Percentiles rank a stretch among this genome's conserved stretches.
Evolutionary conservation across 92 coral and sea anemone genomes (phyloP).

Genomic region (Epizoanthus rinbou): DNA sequence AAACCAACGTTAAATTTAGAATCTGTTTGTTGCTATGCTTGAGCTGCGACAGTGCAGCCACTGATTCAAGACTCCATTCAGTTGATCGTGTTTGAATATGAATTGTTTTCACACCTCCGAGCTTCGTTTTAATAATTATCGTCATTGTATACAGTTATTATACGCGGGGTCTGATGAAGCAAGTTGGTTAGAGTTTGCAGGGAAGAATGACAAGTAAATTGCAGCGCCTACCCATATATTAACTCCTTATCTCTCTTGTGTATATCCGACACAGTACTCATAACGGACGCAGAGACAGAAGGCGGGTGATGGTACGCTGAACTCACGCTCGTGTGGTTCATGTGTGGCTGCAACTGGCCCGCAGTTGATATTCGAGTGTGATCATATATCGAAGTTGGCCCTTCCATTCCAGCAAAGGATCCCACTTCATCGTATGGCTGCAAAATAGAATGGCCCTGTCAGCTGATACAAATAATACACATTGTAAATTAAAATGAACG

Average conservation of each 20-base stretch:
- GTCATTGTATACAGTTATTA: conserved; percentile 44
- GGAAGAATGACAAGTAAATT: conserved; percentile 85
- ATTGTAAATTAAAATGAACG: conserved; percentile 50
- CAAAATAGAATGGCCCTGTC: conserved; percentile 69
- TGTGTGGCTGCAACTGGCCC: conserved; percentile 86
- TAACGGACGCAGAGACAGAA: conserved; percentile 85
- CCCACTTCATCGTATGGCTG: conserved; percentile 98
- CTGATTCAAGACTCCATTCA: conserved; percentile 37
- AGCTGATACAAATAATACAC: conserved; percentile 57
- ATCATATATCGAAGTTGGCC: conserved; percentile 93
- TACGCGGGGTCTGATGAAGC: conserved; percentile 54
- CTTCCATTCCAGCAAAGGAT: conserved; percentile 92
- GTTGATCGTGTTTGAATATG: conserved; percentile 46
- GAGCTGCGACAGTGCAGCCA: conserved; percentile 34
- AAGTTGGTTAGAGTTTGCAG: conserved; percentile 56
- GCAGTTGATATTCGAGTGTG: conserved; percentile 58
- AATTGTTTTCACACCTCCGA: conserved; percentile 48
- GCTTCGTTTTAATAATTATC: conserved; percentile 50
- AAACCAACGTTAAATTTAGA: neutral
- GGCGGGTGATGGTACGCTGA: conserved; percentile 96
- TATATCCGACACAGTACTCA: conserved; percentile 98
- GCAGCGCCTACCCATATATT: conserved; percentile 94
- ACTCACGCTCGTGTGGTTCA: conserved; percentile 89
- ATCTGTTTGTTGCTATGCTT: conserved; percentile 38
- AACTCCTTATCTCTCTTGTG: conserved; percentile 99